Evolutionary conservation across 2,797 vertebrate genomes (phyloP).

Genomic region (Cichlasoma orientale): DNA sequence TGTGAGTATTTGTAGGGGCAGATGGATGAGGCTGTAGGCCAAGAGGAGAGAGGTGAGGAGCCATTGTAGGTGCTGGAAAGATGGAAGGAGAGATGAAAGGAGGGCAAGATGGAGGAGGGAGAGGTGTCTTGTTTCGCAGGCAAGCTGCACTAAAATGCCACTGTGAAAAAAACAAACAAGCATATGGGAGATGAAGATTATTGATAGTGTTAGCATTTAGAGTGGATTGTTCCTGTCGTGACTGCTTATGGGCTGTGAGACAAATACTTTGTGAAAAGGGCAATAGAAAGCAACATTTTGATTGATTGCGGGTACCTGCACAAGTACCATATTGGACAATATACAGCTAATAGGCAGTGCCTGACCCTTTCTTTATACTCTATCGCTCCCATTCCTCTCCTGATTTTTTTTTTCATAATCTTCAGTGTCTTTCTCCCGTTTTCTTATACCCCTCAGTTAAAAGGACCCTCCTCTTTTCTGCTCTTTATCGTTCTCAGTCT

Average conservation of each 20-base stretch:
- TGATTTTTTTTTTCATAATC: neutral
- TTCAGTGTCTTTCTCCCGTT: neutral
- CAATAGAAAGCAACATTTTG: slow-evolving; percentile 24
- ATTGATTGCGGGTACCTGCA: slow-evolving; percentile 26
- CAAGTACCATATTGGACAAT: slow-evolving; percentile 1
- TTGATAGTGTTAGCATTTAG: slow-evolving; percentile 48
- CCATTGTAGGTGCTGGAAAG: slow-evolving; percentile 24
- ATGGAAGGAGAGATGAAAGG: slow-evolving; percentile 46
- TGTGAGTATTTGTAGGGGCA: slow-evolving; percentile 31
- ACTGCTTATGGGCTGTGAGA: slow-evolving; percentile 15
- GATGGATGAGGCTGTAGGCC: slow-evolving; percentile 46
- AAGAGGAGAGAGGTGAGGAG: slow-evolving; percentile 39
- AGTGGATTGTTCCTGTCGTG: slow-evolving; percentile 38
- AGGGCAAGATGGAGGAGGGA: slow-evolving; percentile 41
- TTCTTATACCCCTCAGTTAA: neutral
- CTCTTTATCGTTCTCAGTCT: slow-evolving; percentile 18
- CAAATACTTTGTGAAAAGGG: slow-evolving; percentile 44
- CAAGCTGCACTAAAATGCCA: slow-evolving; percentile 39
- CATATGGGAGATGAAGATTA: slow-evolving; percentile 10
- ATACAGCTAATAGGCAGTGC: slow-evolving; percentile 1
- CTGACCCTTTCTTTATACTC: slow-evolving; percentile 11
- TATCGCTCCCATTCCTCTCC: neutral
- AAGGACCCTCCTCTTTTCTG: slow-evolving; percentile 12
- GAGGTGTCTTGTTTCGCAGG: slow-evolving; percentile 46
- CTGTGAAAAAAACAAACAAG: slow-evolving; percentile 3